A percentile compares a stretch with the other conserved stretches of the same genome.
Evolutionary conservation across 1,140 invertebrate genomes (phyloP).

Genomic region (Scaptomyza hsui): DNA sequence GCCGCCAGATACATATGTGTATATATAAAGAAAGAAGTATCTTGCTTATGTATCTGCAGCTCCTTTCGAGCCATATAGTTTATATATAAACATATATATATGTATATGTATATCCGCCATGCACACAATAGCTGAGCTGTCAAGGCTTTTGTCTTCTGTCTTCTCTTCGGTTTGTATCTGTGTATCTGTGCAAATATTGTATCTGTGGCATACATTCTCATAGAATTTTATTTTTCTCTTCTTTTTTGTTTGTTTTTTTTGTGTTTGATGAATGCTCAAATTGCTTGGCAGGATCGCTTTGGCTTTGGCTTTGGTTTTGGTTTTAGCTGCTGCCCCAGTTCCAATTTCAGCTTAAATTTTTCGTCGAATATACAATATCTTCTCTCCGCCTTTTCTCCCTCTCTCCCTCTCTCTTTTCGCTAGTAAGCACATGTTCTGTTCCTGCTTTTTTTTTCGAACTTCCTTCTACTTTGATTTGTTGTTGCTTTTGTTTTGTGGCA

Average conservation of each 20-base stretch:
- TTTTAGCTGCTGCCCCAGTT: slow-evolving; percentile 33
- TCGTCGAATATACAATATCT: neutral
- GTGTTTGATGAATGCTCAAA: slow-evolving; percentile 15
- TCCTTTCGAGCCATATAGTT: slow-evolving; percentile 25
- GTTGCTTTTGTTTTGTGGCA: slow-evolving; percentile 35
- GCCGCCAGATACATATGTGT: slow-evolving; percentile 20
- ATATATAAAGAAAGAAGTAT: slow-evolving; percentile 3
- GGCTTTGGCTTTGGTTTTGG: no score
- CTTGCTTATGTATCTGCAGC: slow-evolving; percentile 32
- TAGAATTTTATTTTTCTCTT: slow-evolving; percentile 12
- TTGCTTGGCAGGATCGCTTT: slow-evolving; percentile 12
- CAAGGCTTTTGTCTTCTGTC: slow-evolving; percentile 32
- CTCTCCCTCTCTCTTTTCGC: neutral
- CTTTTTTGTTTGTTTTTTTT: slow-evolving; percentile 1
- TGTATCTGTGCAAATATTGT: slow-evolving; percentile 24
- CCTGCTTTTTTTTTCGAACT: neutral
- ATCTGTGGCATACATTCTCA: slow-evolving; percentile 49
- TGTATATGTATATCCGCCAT: slow-evolving; percentile 26
- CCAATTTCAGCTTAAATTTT: slow-evolving; percentile 5
- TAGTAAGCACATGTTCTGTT: neutral
- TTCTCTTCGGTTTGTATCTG: neutral
- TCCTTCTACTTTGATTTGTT: no score
- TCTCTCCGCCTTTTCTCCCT: neutral
- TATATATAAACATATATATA: slow-evolving; percentile 5
- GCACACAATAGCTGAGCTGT: slow-evolving; percentile 30